Base-by-base conservation (phyloP, 2,888 invertebrate species). In the Ennomos erosarius region DNA sequence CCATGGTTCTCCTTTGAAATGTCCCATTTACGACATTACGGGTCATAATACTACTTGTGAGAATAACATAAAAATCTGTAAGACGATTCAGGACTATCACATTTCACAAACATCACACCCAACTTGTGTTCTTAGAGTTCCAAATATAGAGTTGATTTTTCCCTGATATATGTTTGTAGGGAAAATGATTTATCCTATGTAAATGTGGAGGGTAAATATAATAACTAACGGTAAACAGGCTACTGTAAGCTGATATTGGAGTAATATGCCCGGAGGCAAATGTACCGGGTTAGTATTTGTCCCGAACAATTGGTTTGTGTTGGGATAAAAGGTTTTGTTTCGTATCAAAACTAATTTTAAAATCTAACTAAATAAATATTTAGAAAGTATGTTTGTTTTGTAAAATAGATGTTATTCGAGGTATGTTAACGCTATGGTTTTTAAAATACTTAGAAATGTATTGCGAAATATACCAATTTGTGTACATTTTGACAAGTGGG, bases 151-250 rank as follows among this genome's bases (percentile, higher is more conserved):
- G 45, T 45, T 49, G 46, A 59, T 51, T 53, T 47, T 59, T 54
- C 39, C n/a, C 9, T 33, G 48, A 9, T 9, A 34, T 10, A 12
- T 51, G 38, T 42, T 33, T 48, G 52, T 50, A 50, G 39, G 56
- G 62, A 68, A 64, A 68, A 65, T 68, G 60, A 68, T 70, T 68
- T 67, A 65, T 64, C 65, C 65, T 62, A 65, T 65, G 65, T 69
- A 69, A 69, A 69, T 69, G 57, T 46, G 46, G 58, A 13, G 59
- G 50, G 65, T 55, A 68, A 68, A 70, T 64, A 65, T 70, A 65
- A 70, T 70, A 68, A 68, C 68, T 67, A 64, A 64, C 55, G 54
- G 64, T 57, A 67, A 65, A 67, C 68, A 67, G 51, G 64, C 65
- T 57, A 52, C 65, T 63, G 65, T 62, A 55, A 65, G 62, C 63